These are phyloP conservation scores for Cyphomyrus plagiostoma DNA, from an alignment of 2,113 vertebrate species.

Conservation along the genomic window DNA sequence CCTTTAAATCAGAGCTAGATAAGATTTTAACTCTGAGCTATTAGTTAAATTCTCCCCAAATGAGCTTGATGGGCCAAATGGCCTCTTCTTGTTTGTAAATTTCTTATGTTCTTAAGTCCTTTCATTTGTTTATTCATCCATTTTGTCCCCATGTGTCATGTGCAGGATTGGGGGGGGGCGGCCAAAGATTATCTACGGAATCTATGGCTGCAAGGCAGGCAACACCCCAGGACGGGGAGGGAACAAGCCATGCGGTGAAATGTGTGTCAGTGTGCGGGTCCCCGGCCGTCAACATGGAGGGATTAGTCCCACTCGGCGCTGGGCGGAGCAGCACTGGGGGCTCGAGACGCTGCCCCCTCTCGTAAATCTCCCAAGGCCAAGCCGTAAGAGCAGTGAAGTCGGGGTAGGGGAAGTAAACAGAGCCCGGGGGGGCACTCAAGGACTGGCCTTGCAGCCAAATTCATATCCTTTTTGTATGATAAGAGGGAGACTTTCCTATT, in stretches of 20 bases:
- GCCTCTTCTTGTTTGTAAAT: too few relatives aligned
- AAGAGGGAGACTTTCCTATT: background rate
- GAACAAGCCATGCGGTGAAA: background rate
- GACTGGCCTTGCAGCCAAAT: background rate
- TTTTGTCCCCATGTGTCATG: background rate
- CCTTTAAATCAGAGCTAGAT: too few relatives aligned
- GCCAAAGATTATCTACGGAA: background rate
- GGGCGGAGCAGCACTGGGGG: background rate
- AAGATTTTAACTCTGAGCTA: too few relatives aligned
- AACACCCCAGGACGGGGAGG: background rate
- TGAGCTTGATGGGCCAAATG: too few relatives aligned
- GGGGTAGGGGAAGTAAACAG: too few relatives aligned
- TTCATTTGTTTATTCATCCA: background rate
- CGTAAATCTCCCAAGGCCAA: background rate
- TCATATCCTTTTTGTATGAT: background rate
- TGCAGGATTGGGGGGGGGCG: background rate
- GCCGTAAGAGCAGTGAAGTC: background rate
- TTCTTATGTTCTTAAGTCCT: background rate
- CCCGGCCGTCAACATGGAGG: background rate
- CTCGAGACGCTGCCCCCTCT: background rate
- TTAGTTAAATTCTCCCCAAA: too few relatives aligned
- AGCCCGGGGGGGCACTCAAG: slow-evolving; percentile 7
- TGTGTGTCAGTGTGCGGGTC: background rate
- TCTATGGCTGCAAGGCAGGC: background rate
- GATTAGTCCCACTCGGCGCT: background rate